phyloP scores from a whole-genome alignment of 2,888 invertebrate genomes.

The Trilocha varians region DNA sequence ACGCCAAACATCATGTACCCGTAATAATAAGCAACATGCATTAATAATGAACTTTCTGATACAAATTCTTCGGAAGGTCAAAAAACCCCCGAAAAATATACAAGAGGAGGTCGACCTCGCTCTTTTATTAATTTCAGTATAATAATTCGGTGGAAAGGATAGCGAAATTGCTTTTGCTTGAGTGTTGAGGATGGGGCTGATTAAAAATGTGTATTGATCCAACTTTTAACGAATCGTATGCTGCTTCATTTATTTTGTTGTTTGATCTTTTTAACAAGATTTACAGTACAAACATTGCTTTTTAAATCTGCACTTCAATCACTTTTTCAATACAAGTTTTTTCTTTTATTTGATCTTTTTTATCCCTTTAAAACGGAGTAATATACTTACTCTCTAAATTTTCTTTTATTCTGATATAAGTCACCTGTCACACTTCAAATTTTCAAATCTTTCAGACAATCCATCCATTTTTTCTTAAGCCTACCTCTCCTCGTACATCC shows the following conservation, averaged over 20 bases:
- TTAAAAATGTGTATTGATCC: background rate
- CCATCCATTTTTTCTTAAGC: too few relatives aligned
- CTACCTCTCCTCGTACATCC: too few relatives aligned
- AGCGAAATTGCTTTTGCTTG: conserved; percentile 2
- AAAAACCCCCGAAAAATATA: background rate
- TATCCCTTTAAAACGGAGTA: too few relatives aligned
- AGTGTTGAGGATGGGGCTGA: background rate
- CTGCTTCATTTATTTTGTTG: background rate
- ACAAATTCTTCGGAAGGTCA: background rate
- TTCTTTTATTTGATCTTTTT: too few relatives aligned
- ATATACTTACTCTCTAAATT: too few relatives aligned
- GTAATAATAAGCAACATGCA: background rate
- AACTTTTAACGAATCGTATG: background rate
- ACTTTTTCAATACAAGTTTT: too few relatives aligned
- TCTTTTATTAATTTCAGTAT: conserved; percentile 1
- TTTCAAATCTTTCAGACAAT: too few relatives aligned
- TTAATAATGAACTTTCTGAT: background rate
- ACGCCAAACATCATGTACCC: background rate
- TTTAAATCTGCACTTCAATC: too few relatives aligned
- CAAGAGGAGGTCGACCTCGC: background rate
- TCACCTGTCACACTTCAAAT: too few relatives aligned
- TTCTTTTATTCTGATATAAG: too few relatives aligned
- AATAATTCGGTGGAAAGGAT: conserved; percentile 1
- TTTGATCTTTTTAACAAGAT: too few relatives aligned
- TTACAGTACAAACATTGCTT: too few relatives aligned